These are phyloP conservation scores for Ploceus nigricollis DNA, from an alignment of 2,113 vertebrate genomes.

Conservation along the genomic window DNA sequence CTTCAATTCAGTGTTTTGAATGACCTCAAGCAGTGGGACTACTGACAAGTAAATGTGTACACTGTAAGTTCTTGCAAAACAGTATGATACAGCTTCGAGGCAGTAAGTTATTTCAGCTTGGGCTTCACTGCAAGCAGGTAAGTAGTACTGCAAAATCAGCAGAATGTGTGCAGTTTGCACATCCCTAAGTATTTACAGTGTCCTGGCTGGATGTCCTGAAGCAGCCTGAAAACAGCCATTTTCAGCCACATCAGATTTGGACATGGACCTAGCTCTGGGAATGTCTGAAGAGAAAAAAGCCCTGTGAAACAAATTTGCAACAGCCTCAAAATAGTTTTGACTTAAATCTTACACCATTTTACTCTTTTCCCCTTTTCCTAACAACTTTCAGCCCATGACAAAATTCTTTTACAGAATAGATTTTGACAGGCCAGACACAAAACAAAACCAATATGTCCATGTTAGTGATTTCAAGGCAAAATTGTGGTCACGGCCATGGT, in stretches of 20 bases:
- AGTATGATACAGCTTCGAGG: background rate
- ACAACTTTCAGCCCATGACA: background rate
- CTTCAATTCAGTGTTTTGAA: background rate
- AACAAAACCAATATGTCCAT: background rate
- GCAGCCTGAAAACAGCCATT: background rate
- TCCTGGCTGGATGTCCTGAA: background rate
- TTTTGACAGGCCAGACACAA: background rate
- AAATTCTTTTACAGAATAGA: background rate
- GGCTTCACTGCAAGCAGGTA: background rate
- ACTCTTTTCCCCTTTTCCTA: background rate
- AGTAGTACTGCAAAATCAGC: background rate
- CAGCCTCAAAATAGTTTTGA: background rate
- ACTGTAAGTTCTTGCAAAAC: background rate
- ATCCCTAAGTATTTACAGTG: background rate
- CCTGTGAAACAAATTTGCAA: background rate
- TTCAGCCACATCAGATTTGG: background rate
- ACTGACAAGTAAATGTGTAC: background rate
- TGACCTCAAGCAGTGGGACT: background rate
- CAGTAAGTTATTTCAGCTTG: background rate
- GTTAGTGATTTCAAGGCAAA: background rate
- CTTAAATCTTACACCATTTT: background rate
- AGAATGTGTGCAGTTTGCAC: background rate
- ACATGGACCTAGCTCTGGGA: background rate
- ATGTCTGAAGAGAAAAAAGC: background rate
- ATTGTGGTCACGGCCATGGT: fast-evolving